phyloP scores from a whole-genome alignment of 1,140 invertebrate species.

The Aphis gossypii region DNA sequence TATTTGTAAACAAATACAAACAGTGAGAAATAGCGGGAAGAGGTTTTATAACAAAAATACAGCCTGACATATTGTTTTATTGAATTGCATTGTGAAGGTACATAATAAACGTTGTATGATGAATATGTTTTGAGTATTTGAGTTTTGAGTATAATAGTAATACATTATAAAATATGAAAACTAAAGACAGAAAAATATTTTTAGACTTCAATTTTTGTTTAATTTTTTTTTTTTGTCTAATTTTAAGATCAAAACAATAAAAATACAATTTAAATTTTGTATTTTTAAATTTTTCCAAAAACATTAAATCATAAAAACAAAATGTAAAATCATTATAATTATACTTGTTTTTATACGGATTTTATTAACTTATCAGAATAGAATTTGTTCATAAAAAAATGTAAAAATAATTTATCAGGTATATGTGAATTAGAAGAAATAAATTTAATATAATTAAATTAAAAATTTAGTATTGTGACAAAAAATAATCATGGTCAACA shows the following conservation, averaged over 20 bases:
- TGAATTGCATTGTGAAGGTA: background rate
- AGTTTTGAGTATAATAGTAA: background rate
- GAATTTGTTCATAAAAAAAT: background rate
- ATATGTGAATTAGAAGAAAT: background rate
- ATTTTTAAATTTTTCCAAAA: background rate
- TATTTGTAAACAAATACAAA: background rate
- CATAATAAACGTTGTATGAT: background rate
- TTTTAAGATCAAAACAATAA: background rate
- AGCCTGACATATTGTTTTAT: background rate
- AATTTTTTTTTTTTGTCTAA: too few relatives aligned
- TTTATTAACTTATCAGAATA: background rate
- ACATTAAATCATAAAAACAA: background rate
- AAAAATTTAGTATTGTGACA: background rate
- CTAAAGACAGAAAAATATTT: background rate
- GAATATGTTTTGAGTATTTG: too few relatives aligned
- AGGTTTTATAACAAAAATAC: background rate
- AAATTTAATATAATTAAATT: slow-evolving; percentile 2
- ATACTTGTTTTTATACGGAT: background rate
- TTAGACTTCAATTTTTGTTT: background rate
- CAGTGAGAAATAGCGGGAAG: background rate
- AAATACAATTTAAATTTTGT: background rate
- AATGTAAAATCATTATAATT: background rate
- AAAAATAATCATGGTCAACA: background rate
- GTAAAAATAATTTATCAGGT: background rate
- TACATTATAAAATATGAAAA: background rate